A percentile compares a stretch with the other conserved stretches of the same genome.
phyloP scores from a whole-genome alignment of 2,888 invertebrate species.

The Ectobius pallidus region DNA sequence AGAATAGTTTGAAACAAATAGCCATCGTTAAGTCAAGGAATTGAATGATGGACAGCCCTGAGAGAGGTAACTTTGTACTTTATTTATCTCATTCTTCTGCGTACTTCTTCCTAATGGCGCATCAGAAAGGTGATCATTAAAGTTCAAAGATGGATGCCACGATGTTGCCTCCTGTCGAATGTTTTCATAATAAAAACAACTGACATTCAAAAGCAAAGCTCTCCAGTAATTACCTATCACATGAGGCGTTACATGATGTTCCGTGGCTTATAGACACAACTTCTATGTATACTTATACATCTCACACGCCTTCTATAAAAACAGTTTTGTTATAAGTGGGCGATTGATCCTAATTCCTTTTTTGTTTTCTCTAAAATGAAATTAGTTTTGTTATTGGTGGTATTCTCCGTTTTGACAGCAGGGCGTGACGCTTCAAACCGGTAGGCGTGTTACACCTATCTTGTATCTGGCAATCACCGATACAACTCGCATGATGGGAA shows the following conservation, averaged over 20 bases:
- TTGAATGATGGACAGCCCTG: neutral
- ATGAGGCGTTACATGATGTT: conserved; percentile 16
- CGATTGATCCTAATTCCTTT: conserved; percentile 4
- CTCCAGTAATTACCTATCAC: conserved; percentile 21
- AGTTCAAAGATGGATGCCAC: conserved; percentile 37
- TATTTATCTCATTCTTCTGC: neutral
- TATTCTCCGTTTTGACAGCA: conserved; percentile 10
- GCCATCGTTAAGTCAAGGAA: too few relatives aligned
- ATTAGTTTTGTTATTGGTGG: conserved; percentile 18
- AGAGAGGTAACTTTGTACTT: neutral
- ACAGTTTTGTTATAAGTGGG: neutral
- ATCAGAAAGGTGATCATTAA: conserved; percentile 40
- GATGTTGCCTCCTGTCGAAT: conserved; percentile 35
- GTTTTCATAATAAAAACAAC: conserved; percentile 37
- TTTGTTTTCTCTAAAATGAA: conserved; percentile 6
- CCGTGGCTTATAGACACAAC: conserved; percentile 6
- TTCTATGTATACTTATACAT: neutral
- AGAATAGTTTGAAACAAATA: too few relatives aligned
- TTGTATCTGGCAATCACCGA: neutral
- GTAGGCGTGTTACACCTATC: too few relatives aligned
- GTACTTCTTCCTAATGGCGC: conserved; percentile 26
- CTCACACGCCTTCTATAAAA: conserved; percentile 3
- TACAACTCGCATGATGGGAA: too few relatives aligned
- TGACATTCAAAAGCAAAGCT: neutral
- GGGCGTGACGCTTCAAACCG: neutral